Conservation (phyloP, 2,113 vertebrate species). For the Polypterus senegalus region DNA sequence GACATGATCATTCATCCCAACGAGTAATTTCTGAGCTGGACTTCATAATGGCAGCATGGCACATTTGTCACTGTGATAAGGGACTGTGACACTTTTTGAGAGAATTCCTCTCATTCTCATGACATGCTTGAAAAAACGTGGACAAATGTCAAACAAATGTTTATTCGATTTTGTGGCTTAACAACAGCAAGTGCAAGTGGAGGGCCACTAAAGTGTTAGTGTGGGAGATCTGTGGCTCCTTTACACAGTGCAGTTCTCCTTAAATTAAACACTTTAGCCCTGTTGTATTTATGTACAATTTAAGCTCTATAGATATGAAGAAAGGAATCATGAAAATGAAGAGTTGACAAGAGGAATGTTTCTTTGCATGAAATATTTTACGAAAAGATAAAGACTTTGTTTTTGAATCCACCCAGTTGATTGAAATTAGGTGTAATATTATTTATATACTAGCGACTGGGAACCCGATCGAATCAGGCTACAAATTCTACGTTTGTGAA, state of each 20-base stretch:
- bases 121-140: conserved; percentile 27
- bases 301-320: too few relatives aligned
- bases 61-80: conserved; percentile 30
- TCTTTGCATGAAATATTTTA: too few relatives aligned
- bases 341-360: too few relatives aligned
- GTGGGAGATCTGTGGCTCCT: conserved; percentile 22
- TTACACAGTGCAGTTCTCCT: not conserved
- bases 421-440: too few relatives aligned
- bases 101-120: conserved; percentile 28
- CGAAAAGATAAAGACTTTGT: too few relatives aligned
- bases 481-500: too few relatives aligned
- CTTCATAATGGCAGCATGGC: conserved; percentile 34
- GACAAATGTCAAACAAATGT: conserved; percentile 38
- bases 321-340: too few relatives aligned
- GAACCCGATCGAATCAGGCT: too few relatives aligned
- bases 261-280: not conserved
- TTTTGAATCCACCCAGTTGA: too few relatives aligned
- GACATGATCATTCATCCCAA: conserved; percentile 40
- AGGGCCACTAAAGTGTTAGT: conserved; percentile 4
- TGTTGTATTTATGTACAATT: conserved; percentile 14
- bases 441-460: too few relatives aligned
- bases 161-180: conserved; percentile 37
- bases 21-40: conserved; percentile 39
- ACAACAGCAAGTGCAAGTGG: conserved; percentile 28
- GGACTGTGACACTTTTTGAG: conserved; percentile 22